phyloP scores from a whole-genome alignment of 2,797 vertebrate species.

The Oophaga sylvatica region DNA sequence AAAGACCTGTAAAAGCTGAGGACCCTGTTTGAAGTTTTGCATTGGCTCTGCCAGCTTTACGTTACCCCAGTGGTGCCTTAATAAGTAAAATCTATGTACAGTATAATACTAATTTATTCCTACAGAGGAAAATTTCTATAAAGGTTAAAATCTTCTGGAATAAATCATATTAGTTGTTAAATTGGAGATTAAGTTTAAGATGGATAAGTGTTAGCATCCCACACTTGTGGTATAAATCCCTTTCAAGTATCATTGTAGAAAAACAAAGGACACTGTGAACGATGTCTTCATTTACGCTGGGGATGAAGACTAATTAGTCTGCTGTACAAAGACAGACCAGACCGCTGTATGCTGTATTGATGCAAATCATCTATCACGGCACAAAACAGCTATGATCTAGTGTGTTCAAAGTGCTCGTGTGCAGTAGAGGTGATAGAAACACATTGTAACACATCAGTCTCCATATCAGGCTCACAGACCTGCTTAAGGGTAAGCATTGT shows the following conservation, averaged over 20 bases:
- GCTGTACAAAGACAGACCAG: neutral
- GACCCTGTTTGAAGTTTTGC: too few species aligned
- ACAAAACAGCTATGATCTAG: conserved; percentile 7
- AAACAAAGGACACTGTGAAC: neutral
- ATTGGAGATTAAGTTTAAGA: neutral
- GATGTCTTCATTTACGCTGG: conserved; percentile 3
- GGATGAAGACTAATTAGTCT: conserved; percentile 17
- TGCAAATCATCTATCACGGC: conserved; percentile 1
- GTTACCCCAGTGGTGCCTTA: too few species aligned
- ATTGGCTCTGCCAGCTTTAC: too few species aligned
- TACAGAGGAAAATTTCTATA: neutral
- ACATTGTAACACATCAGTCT: neutral
- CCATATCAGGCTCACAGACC: neutral
- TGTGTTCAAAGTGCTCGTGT: neutral
- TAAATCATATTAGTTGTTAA: conserved; percentile 2
- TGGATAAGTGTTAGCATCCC: neutral
- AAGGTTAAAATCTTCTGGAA: neutral
- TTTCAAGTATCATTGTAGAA: conserved; percentile 37
- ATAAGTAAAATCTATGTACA: neutral
- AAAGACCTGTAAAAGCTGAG: too few species aligned
- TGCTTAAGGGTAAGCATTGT: neutral
- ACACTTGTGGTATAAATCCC: neutral
- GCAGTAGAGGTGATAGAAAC: conserved; percentile 5
- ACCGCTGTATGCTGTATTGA: conserved; percentile 1
- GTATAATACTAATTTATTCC: neutral